Evolutionary conservation across 2,797 vertebrate genomes (phyloP).

Genomic region (Otus scops): DNA sequence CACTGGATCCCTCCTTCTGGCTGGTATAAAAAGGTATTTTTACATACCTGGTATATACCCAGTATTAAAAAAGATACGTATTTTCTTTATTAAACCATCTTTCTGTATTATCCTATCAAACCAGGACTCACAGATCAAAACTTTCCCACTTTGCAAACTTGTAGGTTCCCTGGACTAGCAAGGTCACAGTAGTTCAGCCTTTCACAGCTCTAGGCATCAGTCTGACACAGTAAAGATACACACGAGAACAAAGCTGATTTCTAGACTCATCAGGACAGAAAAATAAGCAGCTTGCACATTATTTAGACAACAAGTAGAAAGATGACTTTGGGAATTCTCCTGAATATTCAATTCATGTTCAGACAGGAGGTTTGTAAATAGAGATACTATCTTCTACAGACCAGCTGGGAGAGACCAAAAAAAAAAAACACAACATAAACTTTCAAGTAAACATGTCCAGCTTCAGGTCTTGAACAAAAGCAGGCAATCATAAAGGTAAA

Average conservation of each 20-base stretch:
- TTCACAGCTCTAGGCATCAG: too few species aligned
- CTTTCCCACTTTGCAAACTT: neutral
- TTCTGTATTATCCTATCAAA: neutral
- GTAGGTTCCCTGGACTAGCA: neutral
- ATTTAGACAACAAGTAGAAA: neutral
- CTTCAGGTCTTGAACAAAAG: neutral
- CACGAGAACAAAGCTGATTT: neutral
- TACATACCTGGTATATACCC: neutral
- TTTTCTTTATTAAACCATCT: neutral
- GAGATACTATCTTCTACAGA: neutral
- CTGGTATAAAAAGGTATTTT: neutral
- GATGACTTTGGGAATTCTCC: neutral
- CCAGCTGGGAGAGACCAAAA: neutral
- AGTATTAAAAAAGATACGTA: fast-evolving
- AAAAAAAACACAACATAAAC: neutral
- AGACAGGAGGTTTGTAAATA: neutral
- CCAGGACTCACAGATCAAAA: neutral
- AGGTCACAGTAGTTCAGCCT: neutral
- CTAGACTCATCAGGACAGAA: neutral
- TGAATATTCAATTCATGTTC: neutral
- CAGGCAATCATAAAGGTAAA: neutral
- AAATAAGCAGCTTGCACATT: neutral
- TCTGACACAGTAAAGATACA: neutral
- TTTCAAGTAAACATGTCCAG: neutral
- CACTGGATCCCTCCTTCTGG: neutral